Conservation (phyloP, 2,113 vertebrate species). For the Phylloscopus trochiloides region DNA sequence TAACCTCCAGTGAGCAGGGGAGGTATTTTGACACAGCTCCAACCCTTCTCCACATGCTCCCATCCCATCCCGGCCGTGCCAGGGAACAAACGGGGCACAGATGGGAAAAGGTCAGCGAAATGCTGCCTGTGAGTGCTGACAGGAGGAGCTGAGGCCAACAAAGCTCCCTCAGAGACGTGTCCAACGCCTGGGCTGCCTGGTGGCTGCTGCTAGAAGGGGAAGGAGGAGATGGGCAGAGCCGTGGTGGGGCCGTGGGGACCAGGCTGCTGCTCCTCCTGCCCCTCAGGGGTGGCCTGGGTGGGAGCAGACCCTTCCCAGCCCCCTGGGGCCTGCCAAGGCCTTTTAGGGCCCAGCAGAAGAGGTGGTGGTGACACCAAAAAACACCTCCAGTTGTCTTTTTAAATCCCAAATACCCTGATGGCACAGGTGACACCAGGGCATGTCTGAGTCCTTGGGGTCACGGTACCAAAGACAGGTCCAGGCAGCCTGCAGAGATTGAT, state of each 20-base stretch:
- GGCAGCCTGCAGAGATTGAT: neutral
- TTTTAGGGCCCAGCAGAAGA: neutral
- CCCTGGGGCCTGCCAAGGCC: neutral
- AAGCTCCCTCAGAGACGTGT: slow-evolving; percentile 11
- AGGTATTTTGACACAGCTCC: neutral
- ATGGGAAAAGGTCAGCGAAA: slow-evolving; percentile 28
- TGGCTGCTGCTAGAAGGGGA: neutral
- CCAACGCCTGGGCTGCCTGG: neutral
- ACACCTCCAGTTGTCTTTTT: neutral
- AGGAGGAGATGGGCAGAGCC: neutral
- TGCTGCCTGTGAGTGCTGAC: neutral
- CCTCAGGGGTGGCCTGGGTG: accelerated
- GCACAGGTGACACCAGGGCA: neutral
- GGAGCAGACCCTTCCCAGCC: neutral
- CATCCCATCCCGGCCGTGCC: neutral
- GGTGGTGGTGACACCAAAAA: neutral
- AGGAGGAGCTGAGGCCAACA: neutral
- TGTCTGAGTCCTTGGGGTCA: accelerated
- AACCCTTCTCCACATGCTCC: neutral
- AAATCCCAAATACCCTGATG: neutral
- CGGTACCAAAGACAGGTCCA: neutral
- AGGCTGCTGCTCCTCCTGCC: neutral
- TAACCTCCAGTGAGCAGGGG: neutral
- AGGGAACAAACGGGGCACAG: slow-evolving; percentile 24
- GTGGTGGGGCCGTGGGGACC: accelerated